Evolutionary conservation across 2,113 vertebrate genomes (phyloP).

Genomic region (Erythrocercus mccallii): DNA sequence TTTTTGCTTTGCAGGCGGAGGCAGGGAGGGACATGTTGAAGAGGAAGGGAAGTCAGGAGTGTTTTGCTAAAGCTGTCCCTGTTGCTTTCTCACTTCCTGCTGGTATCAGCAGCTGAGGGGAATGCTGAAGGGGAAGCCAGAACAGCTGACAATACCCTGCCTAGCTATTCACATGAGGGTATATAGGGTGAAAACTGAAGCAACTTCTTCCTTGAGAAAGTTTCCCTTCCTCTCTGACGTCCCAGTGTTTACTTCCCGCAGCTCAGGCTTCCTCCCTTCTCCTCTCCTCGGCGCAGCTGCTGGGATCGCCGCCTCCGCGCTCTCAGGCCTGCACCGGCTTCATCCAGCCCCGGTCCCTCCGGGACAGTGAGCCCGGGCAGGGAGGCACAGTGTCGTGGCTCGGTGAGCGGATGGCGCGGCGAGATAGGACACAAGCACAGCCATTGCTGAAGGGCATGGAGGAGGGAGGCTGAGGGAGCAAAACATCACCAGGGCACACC

Average conservation of each 20-base stretch:
- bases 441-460: accelerated
- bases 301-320: accelerated
- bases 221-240: background rate
- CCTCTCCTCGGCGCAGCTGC: background rate
- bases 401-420: accelerated
- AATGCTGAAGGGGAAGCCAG: background rate
- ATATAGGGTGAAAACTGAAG: background rate
- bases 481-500: accelerated
- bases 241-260: background rate
- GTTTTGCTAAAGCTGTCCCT: background rate
- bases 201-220: background rate
- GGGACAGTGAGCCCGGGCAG: background rate
- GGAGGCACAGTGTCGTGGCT: background rate
- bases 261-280: background rate
- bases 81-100: background rate
- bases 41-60: conserved; percentile 3
- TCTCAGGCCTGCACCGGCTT: accelerated
- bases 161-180: background rate
- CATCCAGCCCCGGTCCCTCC: background rate
- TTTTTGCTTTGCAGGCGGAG: background rate
- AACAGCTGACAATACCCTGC: background rate
- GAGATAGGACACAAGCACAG: background rate
- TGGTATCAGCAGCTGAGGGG: background rate
- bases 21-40: background rate
- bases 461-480: accelerated